Evolutionary conservation across 2,797 vertebrate species (phyloP).

Genomic region (Lindbergichthys nudifrons): DNA sequence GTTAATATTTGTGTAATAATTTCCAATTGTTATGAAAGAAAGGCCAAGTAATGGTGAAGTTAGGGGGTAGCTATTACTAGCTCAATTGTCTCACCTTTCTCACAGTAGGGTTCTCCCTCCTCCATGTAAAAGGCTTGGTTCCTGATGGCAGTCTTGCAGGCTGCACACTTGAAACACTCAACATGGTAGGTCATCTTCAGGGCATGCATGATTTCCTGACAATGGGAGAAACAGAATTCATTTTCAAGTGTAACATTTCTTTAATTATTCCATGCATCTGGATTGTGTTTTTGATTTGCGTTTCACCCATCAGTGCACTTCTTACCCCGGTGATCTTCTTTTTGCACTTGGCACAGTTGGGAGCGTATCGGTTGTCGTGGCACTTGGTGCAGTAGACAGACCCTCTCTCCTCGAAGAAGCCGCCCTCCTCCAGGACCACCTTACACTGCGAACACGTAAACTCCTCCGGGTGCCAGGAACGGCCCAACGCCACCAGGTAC

Average conservation of each 20-base stretch:
- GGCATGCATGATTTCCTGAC: conserved; percentile 98
- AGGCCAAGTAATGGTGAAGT: background rate
- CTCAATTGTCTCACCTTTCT: conserved; percentile 87
- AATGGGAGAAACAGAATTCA: background rate
- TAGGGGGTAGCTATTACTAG: background rate
- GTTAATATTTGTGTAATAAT: background rate
- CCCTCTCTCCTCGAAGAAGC: conserved; percentile 97
- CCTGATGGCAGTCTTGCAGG: conserved; percentile 95
- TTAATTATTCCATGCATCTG: background rate
- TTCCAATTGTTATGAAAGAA: background rate
- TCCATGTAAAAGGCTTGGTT: conserved; percentile 99
- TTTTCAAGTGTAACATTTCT: background rate
- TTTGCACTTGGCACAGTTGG: conserved; percentile 97
- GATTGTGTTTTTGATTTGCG: conserved; percentile 9
- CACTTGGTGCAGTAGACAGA: conserved; percentile 95
- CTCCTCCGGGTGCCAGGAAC: conserved; percentile 97
- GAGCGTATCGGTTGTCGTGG: conserved; percentile 93
- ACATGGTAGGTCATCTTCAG: conserved; percentile 99
- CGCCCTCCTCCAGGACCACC: conserved; percentile 92
- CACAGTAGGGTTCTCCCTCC: conserved; percentile 96
- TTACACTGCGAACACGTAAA: conserved; percentile 96
- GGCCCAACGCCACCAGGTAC: conserved; percentile 95
- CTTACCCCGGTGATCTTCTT: conserved; percentile 96
- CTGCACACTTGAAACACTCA: conserved; percentile 94
- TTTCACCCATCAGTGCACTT: background rate